Percentiles rank a stretch among this genome's conserved stretches.
Conservation (phyloP, 2,797 vertebrate genomes). For the Gadopsis marmoratus region DNA sequence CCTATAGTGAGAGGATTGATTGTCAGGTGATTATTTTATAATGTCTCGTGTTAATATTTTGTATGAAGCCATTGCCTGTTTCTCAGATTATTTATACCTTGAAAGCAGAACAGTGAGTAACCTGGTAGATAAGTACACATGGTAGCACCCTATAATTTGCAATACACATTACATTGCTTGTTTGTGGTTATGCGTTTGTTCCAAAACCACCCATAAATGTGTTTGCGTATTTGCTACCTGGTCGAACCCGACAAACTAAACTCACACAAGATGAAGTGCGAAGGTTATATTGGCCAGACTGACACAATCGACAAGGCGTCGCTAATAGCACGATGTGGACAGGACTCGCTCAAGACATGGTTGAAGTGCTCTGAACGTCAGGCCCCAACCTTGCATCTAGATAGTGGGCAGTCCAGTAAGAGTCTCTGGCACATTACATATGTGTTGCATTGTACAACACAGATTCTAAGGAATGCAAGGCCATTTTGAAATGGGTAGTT, state of each 20-base stretch:
- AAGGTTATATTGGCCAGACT: not conserved
- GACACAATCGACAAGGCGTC: not conserved
- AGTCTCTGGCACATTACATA: slow-evolving; percentile 18
- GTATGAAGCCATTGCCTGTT: not conserved
- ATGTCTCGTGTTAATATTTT: not conserved
- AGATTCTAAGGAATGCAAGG: slow-evolving; percentile 35
- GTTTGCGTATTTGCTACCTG: not conserved
- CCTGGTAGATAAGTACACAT: not conserved
- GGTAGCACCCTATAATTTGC: not conserved
- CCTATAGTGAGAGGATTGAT: slow-evolving; percentile 2
- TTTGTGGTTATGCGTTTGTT: not conserved
- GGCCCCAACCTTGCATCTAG: not conserved
- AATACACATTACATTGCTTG: not conserved
- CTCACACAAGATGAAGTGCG: not conserved
- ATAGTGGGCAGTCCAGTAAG: not conserved
- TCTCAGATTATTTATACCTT: not conserved
- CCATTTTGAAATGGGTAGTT: slow-evolving; percentile 49
- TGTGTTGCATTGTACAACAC: not conserved
- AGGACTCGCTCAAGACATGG: not conserved
- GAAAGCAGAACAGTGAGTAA: not conserved
- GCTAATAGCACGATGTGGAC: not conserved
- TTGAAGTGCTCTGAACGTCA: slow-evolving; percentile 8
- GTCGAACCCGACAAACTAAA: slow-evolving; percentile 8
- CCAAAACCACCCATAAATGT: not conserved
- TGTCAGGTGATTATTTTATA: not conserved